phyloP scores from a whole-genome alignment of 1,140 invertebrate species.

The Diplogasteroides magnus region DNA sequence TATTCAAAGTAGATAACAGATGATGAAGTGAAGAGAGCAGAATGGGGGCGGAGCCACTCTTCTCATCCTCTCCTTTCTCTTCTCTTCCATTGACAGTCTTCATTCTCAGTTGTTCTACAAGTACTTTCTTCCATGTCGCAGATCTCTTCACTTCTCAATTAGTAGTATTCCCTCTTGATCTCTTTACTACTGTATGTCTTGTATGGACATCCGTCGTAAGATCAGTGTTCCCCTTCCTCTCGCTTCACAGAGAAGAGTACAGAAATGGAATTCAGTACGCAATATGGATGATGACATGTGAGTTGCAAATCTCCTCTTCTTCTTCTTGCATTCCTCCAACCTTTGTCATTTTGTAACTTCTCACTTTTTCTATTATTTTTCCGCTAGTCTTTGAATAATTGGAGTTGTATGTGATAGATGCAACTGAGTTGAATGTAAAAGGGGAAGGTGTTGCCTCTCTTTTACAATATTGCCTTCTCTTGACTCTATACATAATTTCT shows the following conservation, averaged over 20 bases:
- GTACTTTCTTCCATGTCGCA: not conserved
- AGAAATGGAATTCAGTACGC: constrained; percentile 14
- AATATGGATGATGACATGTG: constrained; percentile 6
- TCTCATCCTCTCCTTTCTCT: too few species aligned
- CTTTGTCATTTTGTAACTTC: too few species aligned
- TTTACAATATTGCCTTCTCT: too few species aligned
- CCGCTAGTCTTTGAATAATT: too few species aligned
- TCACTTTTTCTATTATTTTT: too few species aligned
- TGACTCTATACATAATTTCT: too few species aligned
- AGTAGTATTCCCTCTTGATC: not conserved
- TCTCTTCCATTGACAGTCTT: too few species aligned
- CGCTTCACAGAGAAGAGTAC: constrained; percentile 5
- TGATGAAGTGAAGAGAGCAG: not conserved
- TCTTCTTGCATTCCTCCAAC: not conserved
- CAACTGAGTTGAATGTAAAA: too few species aligned
- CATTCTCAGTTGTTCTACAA: not conserved
- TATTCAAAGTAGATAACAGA: not conserved
- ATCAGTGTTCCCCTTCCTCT: constrained; percentile 20
- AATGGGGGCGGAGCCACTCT: constrained; percentile 3
- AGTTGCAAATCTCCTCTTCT: too few species aligned
- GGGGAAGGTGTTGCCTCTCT: too few species aligned
- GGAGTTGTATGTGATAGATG: too few species aligned
- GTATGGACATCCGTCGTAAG: constrained; percentile 19
- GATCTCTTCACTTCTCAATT: not conserved
- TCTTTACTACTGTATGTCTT: not conserved